These are phyloP conservation scores for Gambusia holbrooki DNA, from an alignment of 2,113 vertebrate species.

Conservation along the genomic window DNA sequence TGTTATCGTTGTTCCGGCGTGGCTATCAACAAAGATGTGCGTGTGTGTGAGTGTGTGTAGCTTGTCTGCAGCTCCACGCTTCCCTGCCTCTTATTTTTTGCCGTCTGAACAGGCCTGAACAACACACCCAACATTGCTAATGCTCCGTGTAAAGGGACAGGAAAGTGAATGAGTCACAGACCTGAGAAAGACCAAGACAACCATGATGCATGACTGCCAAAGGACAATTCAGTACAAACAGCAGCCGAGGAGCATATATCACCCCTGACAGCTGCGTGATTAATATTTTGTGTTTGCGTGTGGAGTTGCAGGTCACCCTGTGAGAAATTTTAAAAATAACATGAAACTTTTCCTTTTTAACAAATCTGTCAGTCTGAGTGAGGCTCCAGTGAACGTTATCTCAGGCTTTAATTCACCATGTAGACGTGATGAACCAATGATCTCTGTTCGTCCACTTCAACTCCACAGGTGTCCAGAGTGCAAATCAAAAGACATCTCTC, in stretches of 20 bases:
- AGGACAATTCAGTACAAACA: conserved; percentile 41
- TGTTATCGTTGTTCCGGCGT: conserved; percentile 20
- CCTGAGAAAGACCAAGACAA: conserved; percentile 34
- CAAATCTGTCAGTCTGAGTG: not conserved
- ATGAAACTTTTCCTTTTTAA: not conserved
- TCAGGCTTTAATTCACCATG: conserved; percentile 35
- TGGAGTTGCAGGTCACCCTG: not conserved
- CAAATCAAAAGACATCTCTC: conserved; percentile 66
- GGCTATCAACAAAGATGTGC: conserved; percentile 47
- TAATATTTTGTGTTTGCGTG: conserved; percentile 5
- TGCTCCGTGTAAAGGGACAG: conserved; percentile 19
- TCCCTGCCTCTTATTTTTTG: conserved; percentile 52
- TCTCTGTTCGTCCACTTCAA: conserved; percentile 45
- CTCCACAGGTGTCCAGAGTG: conserved; percentile 69
- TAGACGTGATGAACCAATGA: conserved; percentile 60
- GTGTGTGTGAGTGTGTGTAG: conserved; percentile 39
- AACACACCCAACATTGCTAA: conserved; percentile 40
- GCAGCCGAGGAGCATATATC: conserved; percentile 19
- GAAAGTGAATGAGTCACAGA: conserved; percentile 30
- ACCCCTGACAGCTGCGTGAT: conserved; percentile 25
- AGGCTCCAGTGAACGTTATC: conserved; percentile 2
- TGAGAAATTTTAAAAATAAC: not conserved
- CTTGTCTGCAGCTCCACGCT: conserved; percentile 46
- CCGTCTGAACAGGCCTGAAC: conserved; percentile 51
- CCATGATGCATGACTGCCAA: conserved; percentile 42